These are phyloP conservation scores for Calameuta idolon DNA, from an alignment of 2,888 invertebrate species.

Conservation along the genomic window DNA sequence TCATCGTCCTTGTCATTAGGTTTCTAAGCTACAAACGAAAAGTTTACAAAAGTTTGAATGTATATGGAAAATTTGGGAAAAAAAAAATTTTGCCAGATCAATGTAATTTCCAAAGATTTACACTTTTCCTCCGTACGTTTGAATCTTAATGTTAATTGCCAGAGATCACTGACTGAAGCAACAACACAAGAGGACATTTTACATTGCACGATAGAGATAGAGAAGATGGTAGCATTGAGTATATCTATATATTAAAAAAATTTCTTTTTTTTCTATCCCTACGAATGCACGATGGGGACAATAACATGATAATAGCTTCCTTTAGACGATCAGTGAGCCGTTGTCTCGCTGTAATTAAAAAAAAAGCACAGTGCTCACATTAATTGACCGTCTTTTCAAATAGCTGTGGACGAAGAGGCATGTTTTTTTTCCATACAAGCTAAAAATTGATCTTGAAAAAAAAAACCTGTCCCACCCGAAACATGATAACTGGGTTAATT, in stretches of 20 bases:
- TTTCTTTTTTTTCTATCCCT: background rate
- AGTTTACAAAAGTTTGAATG: background rate
- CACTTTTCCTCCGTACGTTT: background rate
- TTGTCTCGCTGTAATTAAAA: slow-evolving; percentile 66
- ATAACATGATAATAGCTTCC: slow-evolving; percentile 60
- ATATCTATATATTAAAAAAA: background rate
- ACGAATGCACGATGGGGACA: slow-evolving; percentile 46
- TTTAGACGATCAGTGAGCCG: slow-evolving; percentile 65
- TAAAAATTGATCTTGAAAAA: background rate
- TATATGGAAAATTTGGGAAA: background rate
- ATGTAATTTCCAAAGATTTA: background rate
- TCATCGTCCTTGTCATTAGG: background rate
- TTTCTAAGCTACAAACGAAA: background rate
- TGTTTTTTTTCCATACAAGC: slow-evolving; percentile 1
- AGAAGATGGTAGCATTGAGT: background rate
- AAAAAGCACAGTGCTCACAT: slow-evolving; percentile 20
- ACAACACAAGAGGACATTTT: background rate
- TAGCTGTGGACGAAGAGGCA: slow-evolving; percentile 18
- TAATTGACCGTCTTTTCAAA: background rate
- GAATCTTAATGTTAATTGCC: background rate
- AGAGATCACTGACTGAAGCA: background rate
- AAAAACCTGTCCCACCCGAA: background rate
- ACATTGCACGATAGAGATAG: background rate
- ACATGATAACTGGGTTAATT: background rate
- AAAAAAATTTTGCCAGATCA: background rate